A percentile compares a stretch with the other conserved stretches of the same genome.
phyloP scores from a whole-genome alignment of 2,888 invertebrate species.

The Ametastegia equiseti region DNA sequence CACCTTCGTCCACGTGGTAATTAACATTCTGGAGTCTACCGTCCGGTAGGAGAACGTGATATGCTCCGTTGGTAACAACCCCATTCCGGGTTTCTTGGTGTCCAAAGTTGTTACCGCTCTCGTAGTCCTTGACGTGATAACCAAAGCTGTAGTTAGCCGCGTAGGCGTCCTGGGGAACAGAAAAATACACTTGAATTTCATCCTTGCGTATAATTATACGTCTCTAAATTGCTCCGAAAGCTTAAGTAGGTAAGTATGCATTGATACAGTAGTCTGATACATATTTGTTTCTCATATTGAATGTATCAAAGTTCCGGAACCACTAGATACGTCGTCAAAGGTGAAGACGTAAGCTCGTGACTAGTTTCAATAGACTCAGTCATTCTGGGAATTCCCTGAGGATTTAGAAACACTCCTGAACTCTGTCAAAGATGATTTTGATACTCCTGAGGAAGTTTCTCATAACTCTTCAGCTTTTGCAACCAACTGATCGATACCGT shows the following conservation, averaged over 20 bases:
- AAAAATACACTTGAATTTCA: neutral
- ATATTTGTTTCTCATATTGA: neutral
- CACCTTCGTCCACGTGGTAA: constrained; percentile 87
- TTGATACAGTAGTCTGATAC: too few relatives aligned
- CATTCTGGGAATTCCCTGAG: neutral
- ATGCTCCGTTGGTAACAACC: constrained; percentile 84
- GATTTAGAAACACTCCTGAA: neutral
- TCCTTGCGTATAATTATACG: neutral
- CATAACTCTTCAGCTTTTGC: neutral
- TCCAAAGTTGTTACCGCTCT: constrained; percentile 86
- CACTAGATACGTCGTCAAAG: neutral
- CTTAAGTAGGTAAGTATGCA: too few relatives aligned
- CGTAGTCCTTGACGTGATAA: constrained; percentile 85
- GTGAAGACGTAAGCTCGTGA: neutral
- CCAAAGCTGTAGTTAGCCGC: constrained; percentile 79
- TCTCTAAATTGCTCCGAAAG: too few relatives aligned
- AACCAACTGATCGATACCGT: neutral
- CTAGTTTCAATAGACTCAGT: neutral
- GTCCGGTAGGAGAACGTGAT: constrained; percentile 88
- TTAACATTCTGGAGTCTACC: constrained; percentile 87
- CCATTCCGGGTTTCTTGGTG: constrained; percentile 86
- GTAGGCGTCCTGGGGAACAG: constrained; percentile 78
- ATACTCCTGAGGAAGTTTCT: neutral
- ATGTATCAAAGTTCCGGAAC: neutral
- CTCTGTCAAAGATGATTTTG: neutral